Evolutionary conservation across 2,113 vertebrate genomes (phyloP).

Genomic region (Notothenia rossii): DNA sequence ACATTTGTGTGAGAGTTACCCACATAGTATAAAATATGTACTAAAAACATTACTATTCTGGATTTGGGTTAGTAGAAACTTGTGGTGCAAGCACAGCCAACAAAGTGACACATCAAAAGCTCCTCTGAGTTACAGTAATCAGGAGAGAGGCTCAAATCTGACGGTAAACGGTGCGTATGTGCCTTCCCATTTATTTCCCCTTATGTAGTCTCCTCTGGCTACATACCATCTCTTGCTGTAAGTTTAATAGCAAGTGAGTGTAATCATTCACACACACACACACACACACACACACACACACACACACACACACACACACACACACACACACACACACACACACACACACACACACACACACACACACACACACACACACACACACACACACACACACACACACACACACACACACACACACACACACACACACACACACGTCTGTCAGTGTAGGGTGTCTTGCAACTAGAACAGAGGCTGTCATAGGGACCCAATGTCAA

Average conservation of each 20-base stretch:
- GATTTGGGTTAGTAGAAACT: constrained; percentile 17
- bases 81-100: constrained; percentile 26
- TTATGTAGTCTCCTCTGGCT: background rate
- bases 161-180: constrained; percentile 2
- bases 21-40: too few relatives aligned
- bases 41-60: background rate
- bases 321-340: too few relatives aligned
- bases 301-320: too few relatives aligned
- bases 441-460: constrained; percentile 48
- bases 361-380: background rate
- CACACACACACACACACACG: constrained; percentile 31
- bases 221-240: background rate
- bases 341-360: too few relatives aligned
- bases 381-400: constrained; percentile 4
- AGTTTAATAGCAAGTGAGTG: background rate
- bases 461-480: constrained; percentile 60
- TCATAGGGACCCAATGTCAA: constrained; percentile 64
- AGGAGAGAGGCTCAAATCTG: constrained; percentile 56
- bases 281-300: background rate
- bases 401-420: constrained; percentile 24
- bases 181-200: background rate
- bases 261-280: background rate
- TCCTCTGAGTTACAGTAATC: constrained; percentile 63
- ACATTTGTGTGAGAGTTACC: too few relatives aligned
- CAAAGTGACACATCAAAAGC: constrained; percentile 67